These are phyloP conservation scores for Tenthredo distinguenda DNA, from an alignment of 2,888 invertebrate genomes.

Conservation along the genomic window DNA sequence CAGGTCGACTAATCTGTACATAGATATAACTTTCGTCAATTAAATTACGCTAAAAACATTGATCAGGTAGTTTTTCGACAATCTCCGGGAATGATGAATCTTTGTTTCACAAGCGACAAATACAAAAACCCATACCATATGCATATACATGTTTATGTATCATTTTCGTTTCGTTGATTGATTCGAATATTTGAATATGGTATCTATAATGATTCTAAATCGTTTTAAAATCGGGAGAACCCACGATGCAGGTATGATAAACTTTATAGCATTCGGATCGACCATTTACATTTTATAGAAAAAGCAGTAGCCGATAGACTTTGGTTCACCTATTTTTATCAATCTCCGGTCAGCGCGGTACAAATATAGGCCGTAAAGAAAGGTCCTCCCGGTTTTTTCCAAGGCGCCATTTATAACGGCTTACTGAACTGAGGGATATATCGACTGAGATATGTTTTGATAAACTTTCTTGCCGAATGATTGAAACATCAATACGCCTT, in stretches of 20 bases:
- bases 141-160: background rate
- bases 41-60: background rate
- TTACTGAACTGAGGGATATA: background rate
- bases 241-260: background rate
- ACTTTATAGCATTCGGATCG: background rate
- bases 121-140: background rate
- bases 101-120: background rate
- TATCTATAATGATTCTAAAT: background rate
- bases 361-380: background rate
- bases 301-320: background rate
- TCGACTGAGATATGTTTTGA: background rate
- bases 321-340: conserved; percentile 6
- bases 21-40: background rate
- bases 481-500: background rate
- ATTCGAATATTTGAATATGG: background rate
- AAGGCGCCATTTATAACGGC: background rate
- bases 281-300: background rate
- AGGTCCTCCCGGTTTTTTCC: background rate
- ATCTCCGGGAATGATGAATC: background rate
- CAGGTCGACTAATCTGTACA: background rate
- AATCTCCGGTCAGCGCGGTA: background rate
- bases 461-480: background rate
- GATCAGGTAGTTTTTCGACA: background rate
- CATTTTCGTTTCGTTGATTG: background rate
- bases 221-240: background rate